Base-by-base conservation (phyloP, 2,888 invertebrate species). In the Nomada hirtipes region DNA sequence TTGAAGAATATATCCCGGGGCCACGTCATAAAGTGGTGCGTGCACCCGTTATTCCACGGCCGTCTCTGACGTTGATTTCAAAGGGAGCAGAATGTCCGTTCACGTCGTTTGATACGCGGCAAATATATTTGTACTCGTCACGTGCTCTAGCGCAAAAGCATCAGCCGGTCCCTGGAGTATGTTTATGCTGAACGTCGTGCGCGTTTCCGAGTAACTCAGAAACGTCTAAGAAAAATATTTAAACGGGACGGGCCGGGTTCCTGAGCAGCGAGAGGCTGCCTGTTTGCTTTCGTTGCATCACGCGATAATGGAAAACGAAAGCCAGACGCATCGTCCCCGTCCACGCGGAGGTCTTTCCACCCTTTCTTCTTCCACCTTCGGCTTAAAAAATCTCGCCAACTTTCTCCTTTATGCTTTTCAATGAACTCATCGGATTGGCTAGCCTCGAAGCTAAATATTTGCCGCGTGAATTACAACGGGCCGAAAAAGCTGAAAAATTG, bases 141-240 rank as follows among this genome's bases (percentile, higher is more conserved):
- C 73, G 76, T 76, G 77, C 77, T 79, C 74, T 75, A 77, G 75
- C 70, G 76, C 77, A 75, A 86, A 83, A 81, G 79, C 84, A 76
- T 68, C 52, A 42, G 67, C 47, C 20, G 15, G 61, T 20, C 53
- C 69, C 78, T 67, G 68, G 78, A 84, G 86, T 76, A 76, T 86
- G 83, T 87, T 87, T 87, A 87, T 82, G 72, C 64, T 72, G 86
- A 83, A 80, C 79, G 63, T 61, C 53, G 71, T 61, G n/a, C 64
- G 15, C 69, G 78, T 76, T 88, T 84, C 85, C 87, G 83, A 84
- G 86, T 88, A 90, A 89, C 89, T 88, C 85, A 83, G 88, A 88
- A 88, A 89, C 86, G 90, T 88, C 88, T 89, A 91, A 91, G 87
- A 80, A 91, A 90, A 91, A 91, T 91, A 91, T 91, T 91, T 91